Evolutionary conservation across 1,140 invertebrate species (phyloP), one percentile per base, ranked within the genome.

Genomic region (Popillia japonica): DNA sequence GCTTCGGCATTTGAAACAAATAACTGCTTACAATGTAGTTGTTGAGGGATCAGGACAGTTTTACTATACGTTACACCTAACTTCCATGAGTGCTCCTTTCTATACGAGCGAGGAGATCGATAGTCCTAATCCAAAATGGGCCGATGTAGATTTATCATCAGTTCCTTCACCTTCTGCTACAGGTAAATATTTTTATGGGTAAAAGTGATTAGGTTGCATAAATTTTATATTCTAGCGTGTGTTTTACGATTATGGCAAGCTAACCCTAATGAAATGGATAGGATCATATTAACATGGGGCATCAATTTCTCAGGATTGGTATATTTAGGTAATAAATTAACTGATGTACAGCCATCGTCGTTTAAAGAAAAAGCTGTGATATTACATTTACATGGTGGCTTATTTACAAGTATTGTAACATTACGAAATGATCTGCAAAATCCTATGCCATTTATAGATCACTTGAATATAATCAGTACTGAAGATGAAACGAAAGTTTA

Each of bases 351-450:
- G 48, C 91, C 93, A 14, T 89, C 90, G 14, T 91, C 92, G 80
- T 93, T 96, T 79, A 90, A 90, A 81, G 87, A 90, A 17, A 96
- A 97, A 84, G 93, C 95, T 76, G 86, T 98, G 75, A 91, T 98
- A 82, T 96, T 98, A 87, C 93, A 95, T 86, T 92, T 97, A 89
- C 93, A 93, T 80, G 95, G 95, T 72, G 95, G 96, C 14, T 96
- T 92, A 82, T 98, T 97, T 86, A 92, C 92, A 68, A 86, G 86
- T 78, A 80, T 84, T 17, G 80, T 86, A 72, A 85, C 84, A 73
- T 80, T 89, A 40, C 81, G 83, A 73, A 82, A 79, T 14, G 84
- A 86, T 73, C 27, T 83, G 14, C 72, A 78, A 9, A 83, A 82
- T 77, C 79, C 81, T n/a, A 68, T 84, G 68, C 83, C 83, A 20